Evolutionary conservation across 2,113 vertebrate species (phyloP).

Genomic region (Mohoua ochrocephala): DNA sequence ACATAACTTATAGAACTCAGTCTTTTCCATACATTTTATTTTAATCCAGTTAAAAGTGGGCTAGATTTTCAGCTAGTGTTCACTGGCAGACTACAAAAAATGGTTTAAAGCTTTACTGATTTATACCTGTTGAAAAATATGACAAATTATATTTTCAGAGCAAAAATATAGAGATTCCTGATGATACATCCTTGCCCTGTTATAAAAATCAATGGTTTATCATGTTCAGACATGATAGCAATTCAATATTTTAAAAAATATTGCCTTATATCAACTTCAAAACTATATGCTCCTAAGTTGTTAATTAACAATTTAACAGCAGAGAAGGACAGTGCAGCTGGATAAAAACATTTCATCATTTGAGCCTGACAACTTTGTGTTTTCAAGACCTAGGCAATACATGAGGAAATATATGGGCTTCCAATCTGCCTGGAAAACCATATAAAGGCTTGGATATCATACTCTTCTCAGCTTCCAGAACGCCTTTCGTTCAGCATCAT

Average conservation of each 20-base stretch:
- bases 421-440: neutral
- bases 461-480: neutral
- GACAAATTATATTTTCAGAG: neutral
- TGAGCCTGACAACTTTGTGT: neutral
- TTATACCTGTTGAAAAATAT: neutral
- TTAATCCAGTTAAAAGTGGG: neutral
- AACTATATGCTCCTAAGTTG: neutral
- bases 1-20: neutral
- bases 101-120: neutral
- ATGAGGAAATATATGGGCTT: neutral
- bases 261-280: neutral
- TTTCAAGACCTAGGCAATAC: neutral
- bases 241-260: neutral
- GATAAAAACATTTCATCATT: neutral
- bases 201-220: neutral
- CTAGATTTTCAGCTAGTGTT: neutral
- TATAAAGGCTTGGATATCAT: neutral
- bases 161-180: neutral
- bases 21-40: neutral
- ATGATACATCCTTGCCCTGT: neutral
- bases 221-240: neutral
- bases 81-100: neutral
- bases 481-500: neutral
- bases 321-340: neutral
- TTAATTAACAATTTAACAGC: neutral